These are phyloP conservation scores for Orchesella cincta DNA, from an alignment of 1,140 invertebrate genomes.

Conservation along the genomic window DNA sequence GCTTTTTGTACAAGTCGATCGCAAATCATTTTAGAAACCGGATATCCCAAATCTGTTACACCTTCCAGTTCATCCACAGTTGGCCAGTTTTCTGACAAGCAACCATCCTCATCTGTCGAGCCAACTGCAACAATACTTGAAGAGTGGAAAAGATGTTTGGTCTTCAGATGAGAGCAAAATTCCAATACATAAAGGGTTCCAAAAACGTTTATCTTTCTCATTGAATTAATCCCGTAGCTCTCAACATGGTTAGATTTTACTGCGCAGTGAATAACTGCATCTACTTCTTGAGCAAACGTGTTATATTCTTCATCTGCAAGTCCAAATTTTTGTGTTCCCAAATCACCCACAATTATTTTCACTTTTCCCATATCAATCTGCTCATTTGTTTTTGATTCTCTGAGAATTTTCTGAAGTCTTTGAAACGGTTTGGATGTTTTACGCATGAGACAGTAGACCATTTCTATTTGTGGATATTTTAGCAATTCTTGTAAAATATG, in stretches of 20 bases:
- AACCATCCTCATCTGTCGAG: slow-evolving; percentile 21
- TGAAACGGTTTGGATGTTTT: background rate
- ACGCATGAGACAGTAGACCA: background rate
- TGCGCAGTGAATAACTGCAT: slow-evolving; percentile 36
- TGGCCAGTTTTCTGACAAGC: slow-evolving; percentile 28
- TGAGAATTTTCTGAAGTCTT: background rate
- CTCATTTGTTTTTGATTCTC: background rate
- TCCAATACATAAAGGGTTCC: slow-evolving; percentile 22
- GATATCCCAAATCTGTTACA: slow-evolving; percentile 25
- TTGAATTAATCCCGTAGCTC: background rate
- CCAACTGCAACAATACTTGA: slow-evolving; percentile 13
- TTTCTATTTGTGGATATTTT: background rate
- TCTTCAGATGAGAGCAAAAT: background rate
- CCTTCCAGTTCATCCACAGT: slow-evolving; percentile 1
- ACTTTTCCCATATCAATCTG: background rate
- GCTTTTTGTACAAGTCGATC: slow-evolving; percentile 31
- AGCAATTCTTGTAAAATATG: slow-evolving; percentile 34
- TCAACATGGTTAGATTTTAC: slow-evolving; percentile 35
- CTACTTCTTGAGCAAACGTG: background rate
- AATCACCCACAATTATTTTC: background rate
- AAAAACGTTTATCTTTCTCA: slow-evolving; percentile 7
- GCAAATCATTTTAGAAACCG: slow-evolving; percentile 31
- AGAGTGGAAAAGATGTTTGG: slow-evolving; percentile 23
- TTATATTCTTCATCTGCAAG: background rate
- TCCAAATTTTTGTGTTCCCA: background rate